phyloP scores from a whole-genome alignment of 2,888 invertebrate species.

The Oeneis ivallda region DNA sequence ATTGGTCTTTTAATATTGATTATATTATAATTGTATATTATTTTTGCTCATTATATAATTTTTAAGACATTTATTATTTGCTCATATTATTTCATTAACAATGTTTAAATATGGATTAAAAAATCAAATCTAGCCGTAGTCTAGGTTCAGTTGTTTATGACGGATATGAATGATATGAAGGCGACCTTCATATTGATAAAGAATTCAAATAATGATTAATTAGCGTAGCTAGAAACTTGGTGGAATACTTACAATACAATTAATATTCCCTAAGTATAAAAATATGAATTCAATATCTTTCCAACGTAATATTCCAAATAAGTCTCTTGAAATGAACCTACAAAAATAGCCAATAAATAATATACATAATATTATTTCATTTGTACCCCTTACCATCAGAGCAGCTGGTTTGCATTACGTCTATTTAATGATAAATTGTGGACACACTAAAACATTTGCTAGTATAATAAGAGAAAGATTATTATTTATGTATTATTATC shows the following conservation, averaged over 20 bases:
- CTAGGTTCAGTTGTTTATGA: neutral
- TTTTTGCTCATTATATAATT: neutral
- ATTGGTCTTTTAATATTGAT: neutral
- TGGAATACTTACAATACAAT: conserved; percentile 46
- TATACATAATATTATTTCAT: conserved; percentile 58
- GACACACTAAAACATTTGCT: conserved; percentile 34
- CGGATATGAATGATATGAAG: no score
- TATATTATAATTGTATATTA: neutral
- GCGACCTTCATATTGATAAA: neutral
- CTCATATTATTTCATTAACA: neutral
- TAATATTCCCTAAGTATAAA: conserved; percentile 76
- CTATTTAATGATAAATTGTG: conserved; percentile 30
- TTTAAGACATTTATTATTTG: neutral
- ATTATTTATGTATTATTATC: no score
- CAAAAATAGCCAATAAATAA: conserved; percentile 67
- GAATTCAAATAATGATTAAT: neutral
- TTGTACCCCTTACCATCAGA: conserved; percentile 79
- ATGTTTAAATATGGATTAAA: neutral
- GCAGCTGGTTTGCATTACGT: conserved; percentile 63
- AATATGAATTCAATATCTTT: conserved; percentile 77
- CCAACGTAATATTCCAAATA: conserved; percentile 51
- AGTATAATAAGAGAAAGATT: neutral
- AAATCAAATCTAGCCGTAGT: neutral
- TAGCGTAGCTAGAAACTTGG: conserved; percentile 42
- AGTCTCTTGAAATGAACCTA: conserved; percentile 56